Evolutionary conservation across 2,797 vertebrate species (phyloP), one percentile per base, ranked within the genome.

Genomic region (Basileuterus tristriatus): DNA sequence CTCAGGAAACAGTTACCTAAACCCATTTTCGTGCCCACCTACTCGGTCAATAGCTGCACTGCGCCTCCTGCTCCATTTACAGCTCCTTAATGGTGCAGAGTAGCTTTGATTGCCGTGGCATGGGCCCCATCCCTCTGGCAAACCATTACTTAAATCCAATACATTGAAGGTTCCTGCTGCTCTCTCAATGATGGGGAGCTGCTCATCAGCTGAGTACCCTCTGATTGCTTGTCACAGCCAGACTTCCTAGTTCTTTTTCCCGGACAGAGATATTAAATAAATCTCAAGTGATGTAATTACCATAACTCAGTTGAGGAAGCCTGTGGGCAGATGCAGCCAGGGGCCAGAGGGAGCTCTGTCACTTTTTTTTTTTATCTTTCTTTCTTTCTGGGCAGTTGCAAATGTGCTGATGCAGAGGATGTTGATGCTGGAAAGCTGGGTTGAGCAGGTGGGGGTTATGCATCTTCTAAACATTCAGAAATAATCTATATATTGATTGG

Each of bases 201-300:
- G 74, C 58, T 96, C 85, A 94, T 96, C 95, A 95, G 95, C 89
- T 79, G 87, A 96, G 89, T 92, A 80, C 80, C 72, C 56, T 76
- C 93, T 94, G 92, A 96, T 92, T 96, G 94, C 84, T 86, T 80
- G 92, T 89, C 94, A 70, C 92, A 97, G 94, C 47, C 89, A 96
- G 94, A 92, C 83, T 94, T 96, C 85, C 90, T 37, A n/a, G 67
- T 91, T 91, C 85, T 89, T 94, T 93, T 95, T 93, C 85, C 71
- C 0, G 3, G 93, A 89, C 34, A 29, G 78, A 94, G 80, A 91
- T 87, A 94, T 44, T 82, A 92, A 88, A 93, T 83, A 93, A 95
- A 92, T 92, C 72, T 94, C 91, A 96, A 90, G 85, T 79, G 89
- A 90, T 93, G 41, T 80, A 87, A 96, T 96, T 90, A 96, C 53